Evolutionary conservation across 2,888 invertebrate genomes (phyloP), one percentile per base, ranked within the genome.

Genomic region (Melipona beecheii): DNA sequence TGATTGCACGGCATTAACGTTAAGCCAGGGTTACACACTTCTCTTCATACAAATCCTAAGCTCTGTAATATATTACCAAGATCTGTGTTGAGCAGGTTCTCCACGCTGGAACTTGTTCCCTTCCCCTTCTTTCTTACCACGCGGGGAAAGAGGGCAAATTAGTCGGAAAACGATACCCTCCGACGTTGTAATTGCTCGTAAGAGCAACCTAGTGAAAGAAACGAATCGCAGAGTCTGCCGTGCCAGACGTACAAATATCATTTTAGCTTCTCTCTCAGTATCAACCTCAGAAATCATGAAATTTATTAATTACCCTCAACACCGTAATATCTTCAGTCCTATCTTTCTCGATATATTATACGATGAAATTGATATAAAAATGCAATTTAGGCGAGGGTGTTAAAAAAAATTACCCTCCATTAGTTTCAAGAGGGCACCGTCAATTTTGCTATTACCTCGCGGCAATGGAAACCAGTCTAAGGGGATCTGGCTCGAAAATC

Each of bases 1-100:
- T 92, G 94, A 94, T 94, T 91, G 89, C 90, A 69, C 65, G 89
- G 92, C 89, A 93, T 92, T 92, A 93, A 90, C 89, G 90, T 91
- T 93, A 91, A 94, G 92, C 92, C 92, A 75, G 93, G 91, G 93
- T 93, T 94, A 94, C 93, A 94, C 93, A 93, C 94, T 94, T 92
- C 92, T 92, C 91, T 93, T 93, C 92, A 93, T 94, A 94, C 92
- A 92, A 93, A 91, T 92, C 92, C 91, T 91, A 91, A 92, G 87
- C 92, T 91, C 86, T 89, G 89, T 93, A 93, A 94, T 94, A 94
- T 94, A 94, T 94, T 94, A 94, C 92, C 87, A 78, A 86, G 84
- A 91, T 87, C 93, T 93, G 93, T 85, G 68, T 79, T 84, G 90
- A 93, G 88, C 94, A 94, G 93, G 92, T 94, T 90, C 92, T 85